Base-by-base conservation (phyloP, 2,113 vertebrate genomes). In the Myotis yumanensis region DNA sequence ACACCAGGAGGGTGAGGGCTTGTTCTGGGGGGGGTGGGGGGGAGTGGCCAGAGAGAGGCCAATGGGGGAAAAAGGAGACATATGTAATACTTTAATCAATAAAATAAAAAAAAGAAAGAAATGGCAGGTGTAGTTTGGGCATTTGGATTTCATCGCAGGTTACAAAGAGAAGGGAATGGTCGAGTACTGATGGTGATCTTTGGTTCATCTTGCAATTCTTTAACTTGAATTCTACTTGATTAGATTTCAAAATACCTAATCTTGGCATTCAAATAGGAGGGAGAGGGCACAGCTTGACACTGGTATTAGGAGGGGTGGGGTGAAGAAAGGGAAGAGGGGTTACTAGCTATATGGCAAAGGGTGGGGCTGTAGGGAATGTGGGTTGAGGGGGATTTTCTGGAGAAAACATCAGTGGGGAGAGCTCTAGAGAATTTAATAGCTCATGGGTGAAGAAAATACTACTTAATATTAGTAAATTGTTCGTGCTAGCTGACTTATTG, bases 121-220 rank as follows among this genome's bases (percentile, higher is more conserved):
- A 37, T 37, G 28, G 37, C 57, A 11, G 32, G 37, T 81, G 59
- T 87, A 1, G 4, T 64, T 71, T 66, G 57, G 71, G 40, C 62
- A 1, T 59, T 75, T 7, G 1, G 5, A 4, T 57, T n/a, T 12
- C 37, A 7, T 28, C 11, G 4, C 11, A 30, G 7, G 10, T 30
- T 15, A 16, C n/a, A 23, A 16, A 48, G 7, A 77, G 64, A 57
- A 57, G 40, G 52, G 40, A 43, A 37, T 20, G 43, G 23, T 66
- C 4, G 10, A 30, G 20, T 52, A 17, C 52, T 2, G 1, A 2
- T 5, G n/a, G 15, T 54, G 9, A 52, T 22, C 20, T 66, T 71
- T 12, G 23, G 8, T 75, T 37, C 54, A 30, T 73, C 30, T 25
- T 51, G 40, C 16, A 2, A 0, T 40, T 59, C 64, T 59, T 73